phyloP scores from a whole-genome alignment of 2,113 vertebrate species.

The Stegostoma tigrinum region DNA sequence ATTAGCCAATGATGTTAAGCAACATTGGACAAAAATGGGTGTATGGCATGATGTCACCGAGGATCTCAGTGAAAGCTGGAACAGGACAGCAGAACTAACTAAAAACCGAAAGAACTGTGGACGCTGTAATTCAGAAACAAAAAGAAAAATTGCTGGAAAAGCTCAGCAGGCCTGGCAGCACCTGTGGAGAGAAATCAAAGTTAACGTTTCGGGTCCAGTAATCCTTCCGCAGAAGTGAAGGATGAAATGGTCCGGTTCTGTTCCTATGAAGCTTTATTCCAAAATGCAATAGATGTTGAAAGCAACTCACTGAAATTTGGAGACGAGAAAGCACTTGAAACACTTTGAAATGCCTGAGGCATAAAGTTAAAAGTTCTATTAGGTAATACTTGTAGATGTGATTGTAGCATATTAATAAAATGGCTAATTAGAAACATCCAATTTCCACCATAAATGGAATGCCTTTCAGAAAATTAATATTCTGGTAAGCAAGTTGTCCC shows the following conservation, averaged over 20 bases:
- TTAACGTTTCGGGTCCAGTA: too few relatives aligned
- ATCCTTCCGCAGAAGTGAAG: not conserved
- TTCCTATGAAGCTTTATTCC: not conserved
- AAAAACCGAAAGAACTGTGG: too few relatives aligned
- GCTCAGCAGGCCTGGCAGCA: too few relatives aligned
- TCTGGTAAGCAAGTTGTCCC: not conserved
- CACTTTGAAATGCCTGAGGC: not conserved
- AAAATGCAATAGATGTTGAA: not conserved
- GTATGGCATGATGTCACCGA: not conserved
- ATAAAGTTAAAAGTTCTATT: not conserved
- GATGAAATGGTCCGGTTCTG: not conserved
- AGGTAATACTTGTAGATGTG: not conserved
- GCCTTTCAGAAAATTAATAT: not conserved
- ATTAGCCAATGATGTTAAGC: not conserved
- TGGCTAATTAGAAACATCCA: slow-evolving; percentile 20
- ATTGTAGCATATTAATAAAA: slow-evolving; percentile 18
- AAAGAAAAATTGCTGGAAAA: too few relatives aligned
- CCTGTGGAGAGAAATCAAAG: too few relatives aligned
- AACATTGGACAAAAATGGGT: not conserved
- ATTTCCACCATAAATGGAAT: not conserved
- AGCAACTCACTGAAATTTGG: not conserved
- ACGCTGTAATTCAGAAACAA: too few relatives aligned
- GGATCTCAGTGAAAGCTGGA: not conserved
- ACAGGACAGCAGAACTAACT: not conserved
- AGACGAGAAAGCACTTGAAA: not conserved